Percentiles rank a stretch among this genome's conserved stretches.
Evolutionary conservation across 2,888 invertebrate genomes (phyloP).

Genomic region (Rhabditoides inermis): DNA sequence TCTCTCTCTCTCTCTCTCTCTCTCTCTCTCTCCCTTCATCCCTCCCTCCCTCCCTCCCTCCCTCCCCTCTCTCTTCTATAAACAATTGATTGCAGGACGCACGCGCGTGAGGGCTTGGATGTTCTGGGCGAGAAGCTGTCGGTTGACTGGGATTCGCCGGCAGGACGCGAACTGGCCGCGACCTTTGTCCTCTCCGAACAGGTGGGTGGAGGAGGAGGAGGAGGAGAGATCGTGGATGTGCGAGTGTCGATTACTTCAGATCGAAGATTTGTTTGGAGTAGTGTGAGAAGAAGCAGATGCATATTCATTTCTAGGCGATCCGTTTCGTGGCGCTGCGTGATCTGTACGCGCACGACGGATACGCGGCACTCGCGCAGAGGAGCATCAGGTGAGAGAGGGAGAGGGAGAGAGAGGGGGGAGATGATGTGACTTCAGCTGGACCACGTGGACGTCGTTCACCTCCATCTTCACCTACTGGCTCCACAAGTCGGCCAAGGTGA

Average conservation of each 20-base stretch:
- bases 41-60: neutral
- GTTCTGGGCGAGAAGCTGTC: slow-evolving; percentile 28
- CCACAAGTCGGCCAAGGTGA: slow-evolving; percentile 35
- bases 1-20: neutral
- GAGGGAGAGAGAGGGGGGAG: neutral
- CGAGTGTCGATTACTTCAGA: too few relatives aligned
- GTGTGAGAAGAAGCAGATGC: too few relatives aligned
- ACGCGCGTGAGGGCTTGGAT: slow-evolving; percentile 15
- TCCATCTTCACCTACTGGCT: slow-evolving; percentile 44
- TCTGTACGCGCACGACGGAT: slow-evolving; percentile 40
- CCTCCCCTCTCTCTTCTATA: neutral
- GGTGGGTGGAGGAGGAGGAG: too few relatives aligned
- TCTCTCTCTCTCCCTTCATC: neutral
- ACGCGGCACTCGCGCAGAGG: slow-evolving; percentile 38
- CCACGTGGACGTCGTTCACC: slow-evolving; percentile 42
- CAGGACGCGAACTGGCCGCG: slow-evolving; percentile 33
- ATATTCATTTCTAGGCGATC: slow-evolving; percentile 30
- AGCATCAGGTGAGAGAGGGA: slow-evolving; percentile 8
- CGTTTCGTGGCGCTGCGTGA: slow-evolving; percentile 42
- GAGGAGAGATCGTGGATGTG: neutral
- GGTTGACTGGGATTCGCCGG: slow-evolving; percentile 36
- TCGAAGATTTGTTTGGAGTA: too few relatives aligned
- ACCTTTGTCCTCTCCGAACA: slow-evolving; percentile 38
- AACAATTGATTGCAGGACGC: neutral
- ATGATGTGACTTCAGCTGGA: slow-evolving; percentile 23